Evolutionary conservation across 2,113 vertebrate genomes (phyloP).

Genomic region (Telmatochromis sp.): DNA sequence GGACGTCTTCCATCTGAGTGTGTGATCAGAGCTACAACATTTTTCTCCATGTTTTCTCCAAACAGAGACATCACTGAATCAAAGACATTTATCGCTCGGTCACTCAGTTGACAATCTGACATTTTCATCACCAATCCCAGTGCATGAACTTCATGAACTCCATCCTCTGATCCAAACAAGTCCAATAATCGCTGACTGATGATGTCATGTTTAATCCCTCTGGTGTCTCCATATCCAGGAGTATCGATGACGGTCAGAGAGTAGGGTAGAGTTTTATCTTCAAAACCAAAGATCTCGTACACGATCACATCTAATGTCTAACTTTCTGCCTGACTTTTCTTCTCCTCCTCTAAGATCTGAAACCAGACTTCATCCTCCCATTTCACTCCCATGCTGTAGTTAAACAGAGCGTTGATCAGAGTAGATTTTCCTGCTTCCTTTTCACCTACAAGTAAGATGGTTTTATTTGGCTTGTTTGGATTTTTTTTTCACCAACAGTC

Average conservation of each 20-base stretch:
- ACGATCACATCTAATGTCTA: slow-evolving; percentile 10
- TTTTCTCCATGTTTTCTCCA: not conserved
- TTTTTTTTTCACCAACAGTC: not conserved
- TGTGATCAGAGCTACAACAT: not conserved
- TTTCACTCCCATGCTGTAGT: not conserved
- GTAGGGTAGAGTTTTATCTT: not conserved
- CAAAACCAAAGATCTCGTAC: not conserved
- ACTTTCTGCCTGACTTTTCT: not conserved
- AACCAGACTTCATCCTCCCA: not conserved
- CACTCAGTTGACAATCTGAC: not conserved
- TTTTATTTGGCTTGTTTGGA: not conserved
- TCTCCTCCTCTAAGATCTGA: not conserved
- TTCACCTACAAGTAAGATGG: not conserved
- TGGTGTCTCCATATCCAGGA: not conserved
- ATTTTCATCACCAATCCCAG: slow-evolving; percentile 16
- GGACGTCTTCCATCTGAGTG: not conserved
- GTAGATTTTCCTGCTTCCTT: not conserved
- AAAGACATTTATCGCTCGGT: not conserved
- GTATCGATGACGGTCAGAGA: not conserved
- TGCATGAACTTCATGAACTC: not conserved
- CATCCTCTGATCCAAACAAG: not conserved
- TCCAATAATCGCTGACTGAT: not conserved
- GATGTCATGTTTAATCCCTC: not conserved
- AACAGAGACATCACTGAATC: not conserved
- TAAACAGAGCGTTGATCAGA: not conserved